phyloP scores from a whole-genome alignment of 2,113 vertebrate genomes.

The Craseonycteris thonglongyai region DNA sequence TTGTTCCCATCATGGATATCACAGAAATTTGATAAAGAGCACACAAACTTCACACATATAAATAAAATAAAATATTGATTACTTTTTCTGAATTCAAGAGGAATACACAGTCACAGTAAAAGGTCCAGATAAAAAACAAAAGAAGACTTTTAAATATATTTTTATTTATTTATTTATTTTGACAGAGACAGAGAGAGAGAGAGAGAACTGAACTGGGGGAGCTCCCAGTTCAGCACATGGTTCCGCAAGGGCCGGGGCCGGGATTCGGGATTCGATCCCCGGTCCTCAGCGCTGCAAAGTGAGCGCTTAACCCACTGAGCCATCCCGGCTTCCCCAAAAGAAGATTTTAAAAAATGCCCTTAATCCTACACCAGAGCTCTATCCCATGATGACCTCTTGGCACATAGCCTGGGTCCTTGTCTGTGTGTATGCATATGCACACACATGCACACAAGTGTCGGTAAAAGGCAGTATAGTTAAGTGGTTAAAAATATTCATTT shows the following conservation, averaged over 20 bases:
- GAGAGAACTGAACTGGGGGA: too few species aligned
- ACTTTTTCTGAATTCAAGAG: conserved; percentile 21
- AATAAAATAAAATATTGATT: not conserved
- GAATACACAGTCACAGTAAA: not conserved
- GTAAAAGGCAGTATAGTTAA: not conserved
- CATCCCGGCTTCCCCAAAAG: too few species aligned
- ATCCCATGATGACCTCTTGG: not conserved
- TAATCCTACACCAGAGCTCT: not conserved
- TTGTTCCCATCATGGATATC: not conserved
- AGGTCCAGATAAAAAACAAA: conserved; percentile 36
- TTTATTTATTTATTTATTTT: too few species aligned
- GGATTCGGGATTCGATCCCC: too few species aligned
- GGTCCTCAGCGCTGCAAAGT: too few species aligned
- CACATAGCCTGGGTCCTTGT: not conserved
- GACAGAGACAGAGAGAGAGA: too few species aligned
- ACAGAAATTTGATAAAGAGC: conserved; percentile 18
- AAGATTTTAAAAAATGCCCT: not conserved
- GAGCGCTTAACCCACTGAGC: too few species aligned
- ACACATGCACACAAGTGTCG: not conserved
- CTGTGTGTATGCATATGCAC: not conserved
- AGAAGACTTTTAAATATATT: conserved; percentile 4
- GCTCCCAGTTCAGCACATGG: too few species aligned
- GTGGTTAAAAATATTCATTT: not conserved
- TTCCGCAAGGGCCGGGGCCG: too few species aligned
- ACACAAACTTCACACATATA: not conserved